These are phyloP conservation scores for Poeciliopsis occidentalis DNA, from an alignment of 2,113 vertebrate species.

Conservation along the genomic window DNA sequence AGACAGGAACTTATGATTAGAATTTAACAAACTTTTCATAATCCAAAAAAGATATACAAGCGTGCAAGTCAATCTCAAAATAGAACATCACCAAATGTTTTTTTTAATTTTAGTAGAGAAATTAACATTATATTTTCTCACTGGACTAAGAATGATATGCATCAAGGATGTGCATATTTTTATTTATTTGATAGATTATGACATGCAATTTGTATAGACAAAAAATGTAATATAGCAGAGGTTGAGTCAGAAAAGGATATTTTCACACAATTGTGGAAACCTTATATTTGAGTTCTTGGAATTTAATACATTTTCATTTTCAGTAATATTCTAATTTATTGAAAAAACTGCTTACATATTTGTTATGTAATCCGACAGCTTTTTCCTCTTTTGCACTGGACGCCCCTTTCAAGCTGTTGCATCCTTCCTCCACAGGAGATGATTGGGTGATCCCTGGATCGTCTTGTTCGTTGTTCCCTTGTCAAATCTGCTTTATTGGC, in stretches of 20 bases:
- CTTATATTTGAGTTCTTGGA: no score
- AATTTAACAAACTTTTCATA: constrained; percentile 16
- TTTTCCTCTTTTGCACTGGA: constrained; percentile 40
- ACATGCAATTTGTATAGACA: no score
- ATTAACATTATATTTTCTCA: neutral
- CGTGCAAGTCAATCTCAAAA: constrained; percentile 13
- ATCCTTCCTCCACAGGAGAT: constrained; percentile 42
- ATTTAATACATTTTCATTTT: no score
- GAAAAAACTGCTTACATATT: no score
- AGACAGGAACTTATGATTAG: neutral
- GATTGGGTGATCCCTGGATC: constrained; percentile 67
- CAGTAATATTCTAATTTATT: no score
- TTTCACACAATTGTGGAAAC: no score
- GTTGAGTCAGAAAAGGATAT: no score
- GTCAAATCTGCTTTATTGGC: constrained; percentile 63
- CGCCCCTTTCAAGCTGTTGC: constrained; percentile 37
- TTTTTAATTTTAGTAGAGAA: neutral
- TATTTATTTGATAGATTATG: no score
- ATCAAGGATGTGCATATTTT: no score
- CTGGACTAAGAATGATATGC: no score
- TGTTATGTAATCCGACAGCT: constrained; percentile 42
- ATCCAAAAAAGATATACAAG: neutral
- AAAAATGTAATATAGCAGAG: no score
- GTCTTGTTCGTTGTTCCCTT: constrained; percentile 48
- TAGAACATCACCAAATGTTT: constrained; percentile 4